Evolutionary conservation across 1,140 invertebrate species (phyloP), one percentile per base, ranked within the genome.

Genomic region (Rhopalosiphum maidis): DNA sequence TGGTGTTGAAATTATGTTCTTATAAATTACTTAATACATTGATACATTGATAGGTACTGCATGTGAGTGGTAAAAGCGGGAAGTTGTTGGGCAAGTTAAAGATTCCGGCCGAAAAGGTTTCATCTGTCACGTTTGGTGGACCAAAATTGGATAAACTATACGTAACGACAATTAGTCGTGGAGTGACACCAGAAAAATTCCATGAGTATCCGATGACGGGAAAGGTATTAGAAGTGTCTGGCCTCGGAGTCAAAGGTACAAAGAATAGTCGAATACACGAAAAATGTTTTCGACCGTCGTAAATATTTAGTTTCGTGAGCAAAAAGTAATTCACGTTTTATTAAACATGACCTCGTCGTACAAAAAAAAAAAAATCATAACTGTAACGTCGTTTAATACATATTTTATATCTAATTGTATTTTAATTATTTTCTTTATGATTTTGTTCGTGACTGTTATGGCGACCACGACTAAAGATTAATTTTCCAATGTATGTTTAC

Each of bases 211-310:
- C 96, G 21, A 95, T 96, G 6, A 96, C 97, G 85, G 98, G 98
- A 30, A 96, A 96, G 93, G 95, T 98, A 23, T 98, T 98, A 95
- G 96, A 96, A 93, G 95, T 98, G 9, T 96, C 96, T 6, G 96
- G 96, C 25, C 95, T 97, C 37, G 96, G 96, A 9, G 96, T 96
- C 7, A 96, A 95, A 93, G 97, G 97, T 0, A 68, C 91, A 30
- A 94, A 83, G 30, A 94, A 94, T 48, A 94, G 22, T 87, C 94
- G 60, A 7, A 91, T 92, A 51, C 87, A 43, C 18, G 68, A 83
- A 35, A 93, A 93, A 55, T 93, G 91, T 85, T 93, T 93, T 51
- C 90, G 68, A 48, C 23, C 21, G 7, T n/a, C 35, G 43, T 82
- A 60, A 89, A 41, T 37, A 23, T 55, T 15, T 54, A 23, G 21